Evolutionary conservation across 2,888 invertebrate species (phyloP).

Genomic region (Amphipyra berbera): DNA sequence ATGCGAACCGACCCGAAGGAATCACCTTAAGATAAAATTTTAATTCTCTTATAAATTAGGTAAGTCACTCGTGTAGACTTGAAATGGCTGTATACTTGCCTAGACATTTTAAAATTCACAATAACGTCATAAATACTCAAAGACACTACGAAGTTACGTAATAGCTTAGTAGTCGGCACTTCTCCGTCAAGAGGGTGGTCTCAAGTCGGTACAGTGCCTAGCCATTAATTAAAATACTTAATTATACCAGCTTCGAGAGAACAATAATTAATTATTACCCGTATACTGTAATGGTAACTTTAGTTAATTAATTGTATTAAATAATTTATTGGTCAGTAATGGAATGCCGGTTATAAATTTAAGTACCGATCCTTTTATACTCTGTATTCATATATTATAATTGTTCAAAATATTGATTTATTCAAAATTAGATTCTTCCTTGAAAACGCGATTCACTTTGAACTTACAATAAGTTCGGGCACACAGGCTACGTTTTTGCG

Average conservation of each 20-base stretch:
- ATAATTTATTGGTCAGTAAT: constrained; percentile 61
- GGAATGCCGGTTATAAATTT: constrained; percentile 38
- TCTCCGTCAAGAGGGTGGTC: constrained; percentile 48
- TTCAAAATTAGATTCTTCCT: background rate
- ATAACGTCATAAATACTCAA: background rate
- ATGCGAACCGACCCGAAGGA: too few species aligned
- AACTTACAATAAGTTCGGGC: background rate
- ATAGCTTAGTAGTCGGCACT: constrained; percentile 26
- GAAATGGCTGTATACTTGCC: too few species aligned
- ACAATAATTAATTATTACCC: constrained; percentile 67
- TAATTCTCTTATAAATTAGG: too few species aligned
- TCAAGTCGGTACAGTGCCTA: constrained; percentile 29
- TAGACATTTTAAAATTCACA: too few species aligned
- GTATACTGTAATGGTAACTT: constrained; percentile 65
- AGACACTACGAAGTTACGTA: background rate
- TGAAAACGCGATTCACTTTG: too few species aligned
- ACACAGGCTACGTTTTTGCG: background rate
- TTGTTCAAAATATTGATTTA: constrained; percentile 1
- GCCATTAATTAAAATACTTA: constrained; percentile 70
- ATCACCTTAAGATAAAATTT: too few species aligned
- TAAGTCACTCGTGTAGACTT: too few species aligned
- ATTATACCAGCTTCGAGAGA: constrained; percentile 59
- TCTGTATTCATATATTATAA: background rate
- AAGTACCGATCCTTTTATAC: constrained; percentile 6
- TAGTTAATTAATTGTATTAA: constrained; percentile 65